Evolutionary conservation across 1,140 invertebrate species (phyloP).

Genomic region (Drosophila baimaii): DNA sequence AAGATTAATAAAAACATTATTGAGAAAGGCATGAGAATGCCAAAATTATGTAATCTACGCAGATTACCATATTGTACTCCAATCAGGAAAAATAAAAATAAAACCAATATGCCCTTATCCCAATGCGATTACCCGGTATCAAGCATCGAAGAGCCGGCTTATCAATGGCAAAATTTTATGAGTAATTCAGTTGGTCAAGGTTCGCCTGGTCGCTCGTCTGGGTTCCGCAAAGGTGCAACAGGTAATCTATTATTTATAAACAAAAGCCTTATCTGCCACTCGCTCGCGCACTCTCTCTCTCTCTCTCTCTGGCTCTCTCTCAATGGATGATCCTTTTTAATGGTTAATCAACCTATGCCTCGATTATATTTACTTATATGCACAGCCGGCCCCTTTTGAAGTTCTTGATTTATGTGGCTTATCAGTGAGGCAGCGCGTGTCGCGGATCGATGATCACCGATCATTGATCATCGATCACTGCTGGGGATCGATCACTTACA

Average conservation of each 20-base stretch:
- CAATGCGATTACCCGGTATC: slow-evolving; percentile 19
- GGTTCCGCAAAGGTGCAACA: slow-evolving; percentile 76
- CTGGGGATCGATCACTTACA: slow-evolving; percentile 71
- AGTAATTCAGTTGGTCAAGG: slow-evolving; percentile 79
- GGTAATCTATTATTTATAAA: slow-evolving; percentile 77
- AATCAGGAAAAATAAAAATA: neutral
- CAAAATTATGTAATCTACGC: slow-evolving; percentile 1
- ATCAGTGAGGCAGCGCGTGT: slow-evolving; percentile 49
- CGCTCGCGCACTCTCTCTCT: neutral
- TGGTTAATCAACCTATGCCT: slow-evolving; percentile 72
- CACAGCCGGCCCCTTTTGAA: slow-evolving; percentile 61
- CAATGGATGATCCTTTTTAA: slow-evolving; percentile 55
- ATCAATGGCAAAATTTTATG: slow-evolving; percentile 66
- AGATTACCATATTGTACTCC: neutral
- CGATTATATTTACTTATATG: slow-evolving; percentile 57
- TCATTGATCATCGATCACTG: slow-evolving; percentile 35
- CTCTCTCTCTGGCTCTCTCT: neutral
- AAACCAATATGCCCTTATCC: slow-evolving; percentile 25
- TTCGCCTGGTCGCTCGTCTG: slow-evolving; percentile 68
- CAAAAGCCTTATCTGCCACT: slow-evolving; percentile 60
- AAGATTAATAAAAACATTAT: neutral
- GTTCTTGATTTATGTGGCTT: slow-evolving; percentile 43
- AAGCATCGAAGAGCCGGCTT: slow-evolving; percentile 44
- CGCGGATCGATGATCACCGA: slow-evolving; percentile 35
- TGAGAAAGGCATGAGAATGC: neutral